Conservation (phyloP, 2,888 invertebrate genomes). For the Sesamia inferens region DNA sequence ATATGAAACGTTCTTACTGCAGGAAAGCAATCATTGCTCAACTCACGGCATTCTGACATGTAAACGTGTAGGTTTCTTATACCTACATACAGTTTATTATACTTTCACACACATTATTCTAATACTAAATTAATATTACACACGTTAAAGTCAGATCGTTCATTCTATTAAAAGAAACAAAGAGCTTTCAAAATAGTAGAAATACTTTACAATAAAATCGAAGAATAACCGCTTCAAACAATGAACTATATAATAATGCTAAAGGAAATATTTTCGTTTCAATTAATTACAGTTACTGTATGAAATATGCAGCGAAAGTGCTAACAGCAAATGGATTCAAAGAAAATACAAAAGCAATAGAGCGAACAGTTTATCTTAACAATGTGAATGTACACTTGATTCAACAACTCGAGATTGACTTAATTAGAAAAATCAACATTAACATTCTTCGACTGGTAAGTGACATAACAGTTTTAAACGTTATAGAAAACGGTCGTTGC, state of each 20-base stretch:
- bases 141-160: background rate
- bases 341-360: slow-evolving; percentile 40
- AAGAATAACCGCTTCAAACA: background rate
- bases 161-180: no score
- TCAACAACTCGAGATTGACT: slow-evolving; percentile 30
- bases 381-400: slow-evolving; percentile 55
- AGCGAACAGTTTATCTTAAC: slow-evolving; percentile 40
- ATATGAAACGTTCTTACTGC: slow-evolving; percentile 51
- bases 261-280: slow-evolving; percentile 12
- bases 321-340: slow-evolving; percentile 31
- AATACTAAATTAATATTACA: background rate
- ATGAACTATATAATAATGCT: background rate
- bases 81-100: background rate
- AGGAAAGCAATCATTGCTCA: slow-evolving; percentile 55
- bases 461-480: slow-evolving; percentile 31
- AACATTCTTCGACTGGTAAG: slow-evolving; percentile 40
- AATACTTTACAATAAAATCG: background rate
- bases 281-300: slow-evolving; percentile 17
- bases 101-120: slow-evolving; percentile 1
- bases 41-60: slow-evolving; percentile 22
- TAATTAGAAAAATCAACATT: slow-evolving; percentile 45
- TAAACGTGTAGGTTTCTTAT: slow-evolving; percentile 31
- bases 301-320: slow-evolving; percentile 52
- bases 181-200: background rate
- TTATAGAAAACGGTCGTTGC: slow-evolving; percentile 23